phyloP scores from a whole-genome alignment of 2,797 vertebrate genomes.

The Xenentodon cancila region DNA sequence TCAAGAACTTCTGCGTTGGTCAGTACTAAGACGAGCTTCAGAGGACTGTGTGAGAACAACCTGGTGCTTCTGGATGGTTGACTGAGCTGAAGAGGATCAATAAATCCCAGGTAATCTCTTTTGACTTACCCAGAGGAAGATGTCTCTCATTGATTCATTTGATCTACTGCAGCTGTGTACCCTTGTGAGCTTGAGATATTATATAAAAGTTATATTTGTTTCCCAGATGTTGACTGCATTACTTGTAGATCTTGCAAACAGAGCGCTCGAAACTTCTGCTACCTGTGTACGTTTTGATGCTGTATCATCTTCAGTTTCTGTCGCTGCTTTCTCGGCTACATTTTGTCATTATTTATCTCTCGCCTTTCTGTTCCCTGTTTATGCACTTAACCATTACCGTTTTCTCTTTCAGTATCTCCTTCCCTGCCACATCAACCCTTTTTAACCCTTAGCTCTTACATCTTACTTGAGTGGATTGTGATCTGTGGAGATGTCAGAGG shows the following conservation, averaged over 20 bases:
- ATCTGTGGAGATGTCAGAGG: conserved; percentile 62
- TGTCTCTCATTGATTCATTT: not conserved
- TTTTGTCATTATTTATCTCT: not conserved
- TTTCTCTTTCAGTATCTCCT: conserved; percentile 19
- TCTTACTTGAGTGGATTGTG: conserved; percentile 6
- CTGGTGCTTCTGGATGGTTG: conserved; percentile 41
- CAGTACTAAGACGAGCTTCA: conserved; percentile 4
- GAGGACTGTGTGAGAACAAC: conserved; percentile 13
- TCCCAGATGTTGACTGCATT: conserved; percentile 29
- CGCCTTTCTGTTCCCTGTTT: not conserved
- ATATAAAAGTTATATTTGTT: conserved; percentile 14
- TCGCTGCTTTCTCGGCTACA: not conserved
- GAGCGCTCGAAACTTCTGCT: not conserved
- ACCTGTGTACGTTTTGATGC: not conserved
- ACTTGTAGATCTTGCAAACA: not conserved
- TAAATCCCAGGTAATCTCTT: conserved; percentile 39
- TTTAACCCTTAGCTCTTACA: conserved; percentile 5
- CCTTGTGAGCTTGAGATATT: conserved; percentile 3
- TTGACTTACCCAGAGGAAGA: not conserved
- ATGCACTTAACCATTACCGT: not conserved
- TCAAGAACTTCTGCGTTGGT: not conserved
- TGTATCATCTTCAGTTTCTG: not conserved
- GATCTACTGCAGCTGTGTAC: not conserved
- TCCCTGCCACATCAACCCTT: not conserved
- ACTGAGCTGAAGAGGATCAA: conserved; percentile 31